Base-by-base conservation (phyloP, 1,140 invertebrate species). In the Ceratitis capitata region DNA sequence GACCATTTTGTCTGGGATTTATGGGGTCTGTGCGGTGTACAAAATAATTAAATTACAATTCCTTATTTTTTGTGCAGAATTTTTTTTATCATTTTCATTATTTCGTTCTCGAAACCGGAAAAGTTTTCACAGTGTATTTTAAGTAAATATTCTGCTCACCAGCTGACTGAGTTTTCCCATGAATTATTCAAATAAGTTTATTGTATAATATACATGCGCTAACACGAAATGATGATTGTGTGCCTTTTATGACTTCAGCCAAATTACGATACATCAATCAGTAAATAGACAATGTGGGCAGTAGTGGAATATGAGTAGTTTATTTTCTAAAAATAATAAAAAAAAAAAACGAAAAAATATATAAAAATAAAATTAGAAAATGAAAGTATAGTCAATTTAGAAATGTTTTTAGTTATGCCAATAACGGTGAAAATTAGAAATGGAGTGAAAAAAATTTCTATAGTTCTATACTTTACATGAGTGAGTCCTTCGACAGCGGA, bases 201-300 rank as follows among this genome's bases (percentile, higher is more conserved):
- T n/a, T 1, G 29, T 26, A 69, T n/a, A 1, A 1, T 39, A 23
- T 23, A 56, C 0, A n/a, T 56, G n/a, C n/a, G n/a, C n/a, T 45
- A 9, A 23, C 35, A 7, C 4, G 23, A 45, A 23, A 26, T 23
- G 69, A 1, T 47, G 12, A 19, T 2, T 23, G 19, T 23, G 23
- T 4, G 35, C n/a, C n/a, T n/a, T n/a, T 78, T 78, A 78, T 78
- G 69, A 78, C 69, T 45, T 47, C 69, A 78, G 69, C 69, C 10
- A 78, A 78, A 78, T 45, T 78, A 7, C 26, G 29, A 19, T 35
- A 69, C 16, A 69, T 69, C 16, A 19, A 69, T 69, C 61, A 69
- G 10, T 1, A 23, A 23, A 45, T 23, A 23, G 32, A 45, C n/a
- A 45, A 14, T 5, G n/a, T n/a, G n/a, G n/a, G 58, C 23, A 14